Evolutionary conservation across 1,140 invertebrate genomes (phyloP).

Genomic region (Gonatopus flavifemur): DNA sequence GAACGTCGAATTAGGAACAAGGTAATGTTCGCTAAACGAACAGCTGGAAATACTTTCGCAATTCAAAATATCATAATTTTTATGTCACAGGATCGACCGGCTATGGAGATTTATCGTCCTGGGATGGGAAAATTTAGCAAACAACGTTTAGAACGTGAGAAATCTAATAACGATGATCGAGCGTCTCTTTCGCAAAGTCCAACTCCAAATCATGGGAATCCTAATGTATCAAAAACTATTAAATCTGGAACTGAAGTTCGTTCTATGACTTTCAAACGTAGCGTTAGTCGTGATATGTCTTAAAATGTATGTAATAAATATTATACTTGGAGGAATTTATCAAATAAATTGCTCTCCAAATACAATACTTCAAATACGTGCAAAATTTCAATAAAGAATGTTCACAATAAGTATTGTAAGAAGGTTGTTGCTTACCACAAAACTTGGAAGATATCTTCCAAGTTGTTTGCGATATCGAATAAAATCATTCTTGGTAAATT

Average conservation of each 20-base stretch:
- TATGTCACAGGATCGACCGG: conserved; percentile 66
- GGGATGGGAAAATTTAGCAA: conserved; percentile 74
- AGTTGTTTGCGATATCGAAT: no score
- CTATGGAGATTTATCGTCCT: conserved; percentile 72
- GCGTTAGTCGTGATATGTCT: conserved; percentile 48
- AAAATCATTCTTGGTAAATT: no score
- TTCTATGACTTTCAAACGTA: conserved; percentile 56
- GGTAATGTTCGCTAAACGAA: conserved; percentile 53
- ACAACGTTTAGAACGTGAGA: conserved; percentile 66
- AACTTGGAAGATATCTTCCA: no score
- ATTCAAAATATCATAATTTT: conserved; percentile 3
- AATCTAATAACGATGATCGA: conserved; percentile 51
- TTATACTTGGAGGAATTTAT: no score
- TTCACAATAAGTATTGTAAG: no score
- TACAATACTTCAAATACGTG: no score
- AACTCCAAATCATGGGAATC: conserved; percentile 34
- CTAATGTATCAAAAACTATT: conserved; percentile 23
- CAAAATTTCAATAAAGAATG: no score
- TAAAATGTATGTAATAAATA: no score
- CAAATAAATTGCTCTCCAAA: no score
- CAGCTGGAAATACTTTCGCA: neutral
- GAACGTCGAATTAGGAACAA: conserved; percentile 70
- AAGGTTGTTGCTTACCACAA: no score
- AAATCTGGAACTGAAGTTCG: conserved; percentile 49
- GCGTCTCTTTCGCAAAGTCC: conserved; percentile 51